Evolutionary conservation across 2,888 invertebrate species (phyloP).

Genomic region (Aleiodes testaceus): DNA sequence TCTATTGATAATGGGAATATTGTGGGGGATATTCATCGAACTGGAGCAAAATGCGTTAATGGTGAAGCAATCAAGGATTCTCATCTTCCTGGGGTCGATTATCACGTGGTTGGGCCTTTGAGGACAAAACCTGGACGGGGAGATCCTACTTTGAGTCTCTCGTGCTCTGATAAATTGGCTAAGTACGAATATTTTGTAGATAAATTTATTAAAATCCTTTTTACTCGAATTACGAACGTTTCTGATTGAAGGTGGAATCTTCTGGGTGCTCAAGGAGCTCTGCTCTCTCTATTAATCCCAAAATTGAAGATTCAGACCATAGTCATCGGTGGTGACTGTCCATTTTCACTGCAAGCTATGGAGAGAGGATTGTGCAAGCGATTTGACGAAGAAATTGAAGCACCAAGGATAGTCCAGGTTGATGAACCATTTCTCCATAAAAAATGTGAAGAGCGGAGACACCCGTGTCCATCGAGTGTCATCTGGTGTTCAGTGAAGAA

Average conservation of each 20-base stretch:
- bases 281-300: constrained; percentile 81
- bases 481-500: constrained; percentile 76
- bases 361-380: constrained; percentile 75
- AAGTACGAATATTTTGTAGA: constrained; percentile 59
- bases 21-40: constrained; percentile 78
- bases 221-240: neutral
- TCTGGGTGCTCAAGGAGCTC: constrained; percentile 88
- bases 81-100: constrained; percentile 76
- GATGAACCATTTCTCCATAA: constrained; percentile 70
- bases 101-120: constrained; percentile 82
- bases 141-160: constrained; percentile 89
- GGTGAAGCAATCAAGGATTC: constrained; percentile 77
- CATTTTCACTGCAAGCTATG: constrained; percentile 78
- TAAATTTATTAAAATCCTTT: too few species aligned
- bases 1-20: constrained; percentile 59
- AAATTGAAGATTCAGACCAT: constrained; percentile 83
- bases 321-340: constrained; percentile 81
- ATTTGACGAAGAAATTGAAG: constrained; percentile 58
- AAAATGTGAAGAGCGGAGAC: constrained; percentile 68
- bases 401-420: constrained; percentile 67
- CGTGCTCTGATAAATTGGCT: constrained; percentile 95
- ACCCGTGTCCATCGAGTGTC: constrained; percentile 78
- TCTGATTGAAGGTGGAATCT: constrained; percentile 82
- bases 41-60: constrained; percentile 90
- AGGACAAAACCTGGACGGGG: constrained; percentile 94